These are phyloP conservation scores for Chrosomus eos DNA, from an alignment of 2,797 vertebrate species.

Conservation along the genomic window DNA sequence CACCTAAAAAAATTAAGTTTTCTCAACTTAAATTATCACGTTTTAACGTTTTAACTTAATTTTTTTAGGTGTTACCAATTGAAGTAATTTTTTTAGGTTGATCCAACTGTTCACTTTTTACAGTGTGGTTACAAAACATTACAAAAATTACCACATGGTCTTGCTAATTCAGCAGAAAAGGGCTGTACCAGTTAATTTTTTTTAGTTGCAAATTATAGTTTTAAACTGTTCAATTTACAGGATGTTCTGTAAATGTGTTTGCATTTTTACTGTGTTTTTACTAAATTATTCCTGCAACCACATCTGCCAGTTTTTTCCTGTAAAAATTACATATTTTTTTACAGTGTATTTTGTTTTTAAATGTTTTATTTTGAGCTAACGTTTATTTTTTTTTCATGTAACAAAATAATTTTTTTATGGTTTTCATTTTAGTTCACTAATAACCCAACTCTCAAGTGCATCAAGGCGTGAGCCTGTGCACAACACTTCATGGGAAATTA, in stretches of 20 bases:
- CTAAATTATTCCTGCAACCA: background rate
- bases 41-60: no score
- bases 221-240: background rate
- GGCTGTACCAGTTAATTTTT: background rate
- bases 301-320: background rate
- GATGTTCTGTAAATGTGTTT: background rate
- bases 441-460: background rate
- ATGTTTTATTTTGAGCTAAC: background rate
- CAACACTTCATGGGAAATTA: conserved; percentile 40
- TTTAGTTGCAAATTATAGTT: background rate
- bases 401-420: background rate
- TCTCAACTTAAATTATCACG: no score
- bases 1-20: no score
- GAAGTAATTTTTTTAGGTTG: no score
- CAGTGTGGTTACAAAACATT: no score
- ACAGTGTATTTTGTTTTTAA: background rate
- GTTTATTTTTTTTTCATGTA: background rate
- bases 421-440: background rate
- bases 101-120: no score
- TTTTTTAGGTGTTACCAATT: no score
- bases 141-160: no score
- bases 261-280: background rate
- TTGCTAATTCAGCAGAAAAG: background rate
- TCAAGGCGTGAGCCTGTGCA: background rate
- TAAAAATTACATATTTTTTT: background rate